Percentiles rank a stretch among this genome's conserved stretches.
These are phyloP conservation scores for Mus pahari DNA, from an alignment of 2,113 vertebrate genomes.

Conservation along the genomic window DNA sequence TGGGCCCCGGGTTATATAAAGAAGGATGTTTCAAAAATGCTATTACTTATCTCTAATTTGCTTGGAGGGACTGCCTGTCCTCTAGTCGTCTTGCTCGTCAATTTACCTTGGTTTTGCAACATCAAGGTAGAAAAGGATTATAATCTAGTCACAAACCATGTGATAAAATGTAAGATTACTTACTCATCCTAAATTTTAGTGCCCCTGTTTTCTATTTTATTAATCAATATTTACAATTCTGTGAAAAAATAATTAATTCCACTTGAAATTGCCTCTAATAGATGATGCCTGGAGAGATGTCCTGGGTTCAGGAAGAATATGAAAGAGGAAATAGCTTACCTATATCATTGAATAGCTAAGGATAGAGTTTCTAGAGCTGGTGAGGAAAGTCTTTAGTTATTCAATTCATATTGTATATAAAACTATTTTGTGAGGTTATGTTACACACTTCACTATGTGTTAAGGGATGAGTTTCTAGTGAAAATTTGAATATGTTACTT, in stretches of 20 bases:
- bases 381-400: neutral
- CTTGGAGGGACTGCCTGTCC: neutral
- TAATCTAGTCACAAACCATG: neutral
- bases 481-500: neutral
- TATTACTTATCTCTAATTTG: fast-evolving
- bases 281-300: neutral
- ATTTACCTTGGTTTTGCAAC: neutral
- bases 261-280: neutral
- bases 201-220: neutral
- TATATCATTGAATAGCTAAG: neutral
- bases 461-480: neutral
- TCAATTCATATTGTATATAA: neutral
- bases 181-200: neutral
- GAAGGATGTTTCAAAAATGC: neutral
- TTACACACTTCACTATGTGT: neutral
- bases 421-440: neutral
- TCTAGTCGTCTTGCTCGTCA: neutral
- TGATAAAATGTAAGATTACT: neutral
- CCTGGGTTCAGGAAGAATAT: fast-evolving
- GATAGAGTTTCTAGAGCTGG: neutral
- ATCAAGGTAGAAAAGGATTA: neutral
- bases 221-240: neutral
- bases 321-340: neutral
- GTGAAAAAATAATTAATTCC: neutral
- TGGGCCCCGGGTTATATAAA: neutral